Percentiles rank a stretch among this genome's conserved stretches.
These are phyloP conservation scores for Phocoena sinus DNA, from an alignment of 2,113 vertebrate genomes.

Conservation along the genomic window DNA sequence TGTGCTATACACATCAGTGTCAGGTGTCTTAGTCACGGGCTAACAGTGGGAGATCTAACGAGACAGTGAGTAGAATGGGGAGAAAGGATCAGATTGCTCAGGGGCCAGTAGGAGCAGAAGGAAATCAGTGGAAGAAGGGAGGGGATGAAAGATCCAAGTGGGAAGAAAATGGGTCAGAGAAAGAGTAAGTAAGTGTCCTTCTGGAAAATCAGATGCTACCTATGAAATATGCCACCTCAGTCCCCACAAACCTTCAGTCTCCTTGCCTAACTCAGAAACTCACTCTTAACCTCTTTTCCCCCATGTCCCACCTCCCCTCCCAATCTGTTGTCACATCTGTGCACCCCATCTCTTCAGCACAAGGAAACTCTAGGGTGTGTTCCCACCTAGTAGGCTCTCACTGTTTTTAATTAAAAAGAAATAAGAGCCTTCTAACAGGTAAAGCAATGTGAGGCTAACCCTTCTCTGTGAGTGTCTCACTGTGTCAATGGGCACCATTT, in stretches of 20 bases:
- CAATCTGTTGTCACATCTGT: not conserved
- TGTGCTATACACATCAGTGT: rapidly evolving
- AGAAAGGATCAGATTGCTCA: not conserved
- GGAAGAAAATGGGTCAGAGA: not conserved
- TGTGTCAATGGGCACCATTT: not conserved
- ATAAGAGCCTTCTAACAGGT: not conserved
- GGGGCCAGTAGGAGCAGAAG: not conserved
- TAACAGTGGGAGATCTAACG: not conserved
- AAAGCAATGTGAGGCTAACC: not conserved
- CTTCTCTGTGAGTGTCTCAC: not conserved
- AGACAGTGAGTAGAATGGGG: rapidly evolving
- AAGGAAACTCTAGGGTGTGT: too few species aligned
- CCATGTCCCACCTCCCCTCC: not conserved
- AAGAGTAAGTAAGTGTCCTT: not conserved
- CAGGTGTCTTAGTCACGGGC: rapidly evolving
- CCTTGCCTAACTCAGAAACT: not conserved
- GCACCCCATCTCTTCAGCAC: not conserved
- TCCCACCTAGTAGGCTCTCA: not conserved
- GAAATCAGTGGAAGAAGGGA: not conserved
- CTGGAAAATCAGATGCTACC: not conserved
- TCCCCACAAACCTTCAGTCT: not conserved
- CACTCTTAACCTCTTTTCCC: not conserved
- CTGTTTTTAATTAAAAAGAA: not conserved
- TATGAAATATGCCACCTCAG: rapidly evolving
- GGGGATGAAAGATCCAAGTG: not conserved